Percentiles rank a stretch among this genome's conserved stretches.
phyloP scores from a whole-genome alignment of 2,113 vertebrate genomes.

The Indicator indicator region DNA sequence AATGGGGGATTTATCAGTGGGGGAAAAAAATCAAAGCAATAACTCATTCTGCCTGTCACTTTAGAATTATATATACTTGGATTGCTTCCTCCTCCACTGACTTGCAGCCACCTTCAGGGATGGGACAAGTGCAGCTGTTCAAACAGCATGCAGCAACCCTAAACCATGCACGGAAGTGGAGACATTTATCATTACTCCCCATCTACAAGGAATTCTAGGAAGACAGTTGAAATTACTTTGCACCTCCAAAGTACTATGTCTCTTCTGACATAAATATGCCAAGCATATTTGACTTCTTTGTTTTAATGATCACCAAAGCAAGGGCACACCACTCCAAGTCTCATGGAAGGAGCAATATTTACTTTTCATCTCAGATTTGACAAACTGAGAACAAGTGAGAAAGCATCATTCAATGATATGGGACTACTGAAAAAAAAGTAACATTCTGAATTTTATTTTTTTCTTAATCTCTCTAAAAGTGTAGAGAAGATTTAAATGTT shows the following conservation, averaged over 20 bases:
- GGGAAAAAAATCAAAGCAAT: neutral
- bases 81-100: conserved; percentile 7
- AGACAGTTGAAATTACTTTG: conserved; percentile 2
- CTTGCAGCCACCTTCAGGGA: conserved; percentile 31
- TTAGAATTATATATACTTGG: neutral
- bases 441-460: neutral
- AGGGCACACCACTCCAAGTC: neutral
- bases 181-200: conserved; percentile 14
- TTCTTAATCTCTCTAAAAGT: neutral
- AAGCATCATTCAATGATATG: neutral
- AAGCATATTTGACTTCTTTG: neutral
- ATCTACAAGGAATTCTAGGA: conserved; percentile 8
- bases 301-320: neutral
- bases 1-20: conserved; percentile 19
- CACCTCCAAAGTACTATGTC: neutral
- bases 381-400: neutral
- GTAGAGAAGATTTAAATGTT: neutral
- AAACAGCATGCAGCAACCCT: conserved; percentile 52
- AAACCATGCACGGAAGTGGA: conserved; percentile 1
- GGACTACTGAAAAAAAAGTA: neutral
- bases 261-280: neutral
- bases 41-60: conserved; percentile 13
- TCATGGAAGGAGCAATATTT: neutral
- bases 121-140: conserved; percentile 49
- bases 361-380: neutral